A percentile compares a stretch with the other conserved stretches of the same genome.
Evolutionary conservation across 2,797 vertebrate species (phyloP).

Genomic region (Avahi laniger): DNA sequence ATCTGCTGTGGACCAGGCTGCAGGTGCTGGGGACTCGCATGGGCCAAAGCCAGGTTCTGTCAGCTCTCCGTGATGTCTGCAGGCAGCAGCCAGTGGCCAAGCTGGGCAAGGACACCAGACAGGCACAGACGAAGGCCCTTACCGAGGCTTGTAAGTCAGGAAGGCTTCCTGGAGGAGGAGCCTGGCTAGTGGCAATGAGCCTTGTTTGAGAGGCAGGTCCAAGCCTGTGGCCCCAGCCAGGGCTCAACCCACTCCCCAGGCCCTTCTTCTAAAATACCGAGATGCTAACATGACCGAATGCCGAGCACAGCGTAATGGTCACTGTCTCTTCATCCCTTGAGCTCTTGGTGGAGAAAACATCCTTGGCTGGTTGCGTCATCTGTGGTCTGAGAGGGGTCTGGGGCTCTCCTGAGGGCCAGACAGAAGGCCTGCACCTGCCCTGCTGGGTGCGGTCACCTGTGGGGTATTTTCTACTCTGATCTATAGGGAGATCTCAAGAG

Average conservation of each 20-base stretch:
- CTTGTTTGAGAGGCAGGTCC: not conserved
- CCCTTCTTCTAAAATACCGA: not conserved
- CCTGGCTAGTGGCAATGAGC: not conserved
- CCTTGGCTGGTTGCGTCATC: not conserved
- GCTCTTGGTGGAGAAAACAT: not conserved
- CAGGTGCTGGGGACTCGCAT: not conserved
- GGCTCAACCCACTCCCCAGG: no score
- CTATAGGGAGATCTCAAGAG: not conserved
- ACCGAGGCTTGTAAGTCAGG: not conserved
- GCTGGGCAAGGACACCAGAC: not conserved
- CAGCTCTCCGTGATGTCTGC: not conserved
- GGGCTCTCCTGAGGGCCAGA: not conserved
- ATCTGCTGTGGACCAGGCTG: not conserved
- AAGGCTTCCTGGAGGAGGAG: not conserved
- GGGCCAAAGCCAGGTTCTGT: not conserved
- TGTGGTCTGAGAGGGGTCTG: not conserved
- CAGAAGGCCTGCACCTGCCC: not conserved
- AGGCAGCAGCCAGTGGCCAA: not conserved
- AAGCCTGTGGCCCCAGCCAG: no score
- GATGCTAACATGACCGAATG: not conserved
- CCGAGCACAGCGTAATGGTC: fast-evolving
- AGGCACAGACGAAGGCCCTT: not conserved
- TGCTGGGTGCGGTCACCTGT: not conserved
- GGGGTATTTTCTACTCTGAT: not conserved
- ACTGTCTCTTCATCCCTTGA: not conserved